A percentile compares a stretch with the other conserved stretches of the same genome.
Evolutionary conservation across 2,888 invertebrate genomes (phyloP).

Genomic region (Cryptus armator): DNA sequence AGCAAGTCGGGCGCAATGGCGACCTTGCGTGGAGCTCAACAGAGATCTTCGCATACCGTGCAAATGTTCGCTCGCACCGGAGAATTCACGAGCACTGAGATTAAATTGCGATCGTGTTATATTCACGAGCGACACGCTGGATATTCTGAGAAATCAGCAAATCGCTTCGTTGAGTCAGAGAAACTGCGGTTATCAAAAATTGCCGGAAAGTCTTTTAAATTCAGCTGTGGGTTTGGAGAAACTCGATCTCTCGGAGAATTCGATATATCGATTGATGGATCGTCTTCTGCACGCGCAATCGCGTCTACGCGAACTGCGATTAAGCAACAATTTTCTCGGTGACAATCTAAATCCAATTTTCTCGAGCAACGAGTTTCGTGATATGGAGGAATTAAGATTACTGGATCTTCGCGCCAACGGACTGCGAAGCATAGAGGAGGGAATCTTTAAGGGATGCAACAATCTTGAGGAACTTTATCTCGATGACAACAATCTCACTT

Average conservation of each 20-base stretch:
- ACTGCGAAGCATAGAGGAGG: slow-evolving; percentile 94
- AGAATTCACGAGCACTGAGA: slow-evolving; percentile 86
- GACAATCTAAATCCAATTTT: slow-evolving; percentile 96
- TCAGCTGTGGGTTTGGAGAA: slow-evolving; percentile 90
- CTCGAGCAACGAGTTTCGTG: slow-evolving; percentile 93
- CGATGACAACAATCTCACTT: slow-evolving; percentile 92
- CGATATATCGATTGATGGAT: slow-evolving; percentile 92
- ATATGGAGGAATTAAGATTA: slow-evolving; percentile 90
- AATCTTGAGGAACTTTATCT: slow-evolving; percentile 92
- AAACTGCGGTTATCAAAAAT: slow-evolving; percentile 92
- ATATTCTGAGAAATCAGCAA: slow-evolving; percentile 92
- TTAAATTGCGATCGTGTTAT: slow-evolving; percentile 95
- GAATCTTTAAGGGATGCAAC: slow-evolving; percentile 93
- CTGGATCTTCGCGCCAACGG: slow-evolving; percentile 93
- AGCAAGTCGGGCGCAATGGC: slow-evolving; percentile 85
- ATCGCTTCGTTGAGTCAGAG: slow-evolving; percentile 93
- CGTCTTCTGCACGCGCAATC: slow-evolving; percentile 89
- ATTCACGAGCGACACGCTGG: slow-evolving; percentile 92
- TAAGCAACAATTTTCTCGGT: slow-evolving; percentile 94
- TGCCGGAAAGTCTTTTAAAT: slow-evolving; percentile 86
- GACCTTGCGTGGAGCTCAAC: slow-evolving; percentile 92
- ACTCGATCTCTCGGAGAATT: slow-evolving; percentile 94
- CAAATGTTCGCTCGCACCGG: slow-evolving; percentile 85
- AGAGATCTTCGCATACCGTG: slow-evolving; percentile 92
- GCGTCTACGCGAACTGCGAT: slow-evolving; percentile 89